These are phyloP conservation scores for Puntigrus tetrazona DNA, from an alignment of 2,113 vertebrate genomes.

Conservation along the genomic window DNA sequence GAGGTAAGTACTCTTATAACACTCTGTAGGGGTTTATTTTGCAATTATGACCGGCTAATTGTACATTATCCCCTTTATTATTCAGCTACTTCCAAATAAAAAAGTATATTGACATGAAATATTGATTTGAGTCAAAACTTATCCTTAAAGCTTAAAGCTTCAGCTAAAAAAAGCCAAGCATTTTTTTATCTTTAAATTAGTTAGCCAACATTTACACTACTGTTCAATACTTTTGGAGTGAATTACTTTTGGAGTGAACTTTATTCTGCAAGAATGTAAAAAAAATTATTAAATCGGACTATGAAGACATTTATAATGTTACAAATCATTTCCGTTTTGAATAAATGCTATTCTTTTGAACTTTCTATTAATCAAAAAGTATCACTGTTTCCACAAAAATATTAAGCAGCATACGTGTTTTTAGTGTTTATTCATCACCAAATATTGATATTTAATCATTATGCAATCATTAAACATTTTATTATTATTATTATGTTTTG, in stretches of 20 bases:
- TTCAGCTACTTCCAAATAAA: not conserved
- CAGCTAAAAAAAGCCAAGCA: not conserved
- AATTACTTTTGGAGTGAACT: too few species aligned
- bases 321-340: not conserved
- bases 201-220: not conserved
- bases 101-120: not conserved
- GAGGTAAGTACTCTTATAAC: slow-evolving; percentile 75
- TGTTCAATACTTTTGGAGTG: not conserved
- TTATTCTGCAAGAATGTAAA: not conserved
- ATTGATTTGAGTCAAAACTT: not conserved
- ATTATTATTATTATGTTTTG: too few species aligned
- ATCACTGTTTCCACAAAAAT: not conserved
- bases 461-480: too few species aligned
- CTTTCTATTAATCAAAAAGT: not conserved
- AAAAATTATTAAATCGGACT: not conserved
- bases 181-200: not conserved
- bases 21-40: not conserved
- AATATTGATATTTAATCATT: not conserved
- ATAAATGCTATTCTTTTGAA: not conserved
- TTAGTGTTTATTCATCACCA: not conserved
- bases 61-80: slow-evolving; percentile 5
- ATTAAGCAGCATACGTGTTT: not conserved
- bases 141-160: not conserved
- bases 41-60: not conserved
- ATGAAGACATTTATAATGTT: not conserved